Base-by-base conservation (phyloP, 2,888 invertebrate species). In the Thereva unica region DNA sequence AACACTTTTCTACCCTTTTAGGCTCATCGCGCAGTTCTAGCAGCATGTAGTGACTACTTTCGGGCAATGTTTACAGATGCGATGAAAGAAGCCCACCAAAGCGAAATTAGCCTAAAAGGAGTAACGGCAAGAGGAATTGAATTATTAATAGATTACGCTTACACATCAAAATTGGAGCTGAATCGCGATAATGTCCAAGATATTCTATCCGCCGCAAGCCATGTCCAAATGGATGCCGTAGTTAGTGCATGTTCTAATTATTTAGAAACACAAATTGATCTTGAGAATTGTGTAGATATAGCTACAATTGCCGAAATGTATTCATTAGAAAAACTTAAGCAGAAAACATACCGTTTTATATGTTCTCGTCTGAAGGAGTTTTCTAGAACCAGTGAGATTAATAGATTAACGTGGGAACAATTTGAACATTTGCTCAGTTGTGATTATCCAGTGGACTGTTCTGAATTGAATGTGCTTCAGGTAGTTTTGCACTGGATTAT, bases 41-140 rank as follows among this genome's bases (percentile, higher is more conserved):
- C 90, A 3, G 87, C 89, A 38, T 88, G 88, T 74, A 89, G 89
- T 73, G 89, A 89, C 74, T 90, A 89, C 73, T 90, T 90, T 78
- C 83, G 87, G 71, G 89, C 89, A 59, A 89, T 90, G 89, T 90
- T 90, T 74, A 88, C 88, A 0, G 87, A 78, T 71, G 86, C 85
- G 53, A 87, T 90, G 85, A 79, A 84, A 69, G 90, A 90, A 77
- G 84, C 88, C 35, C 81, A 83, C 12, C 85, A 87, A 75, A 84
- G 84, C 64, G 86, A 88, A 76, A 87, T 90, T 5, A 82, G 82
- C 69, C 76, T 90, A 41, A 86, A 87, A 74, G 89, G 89, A 3
- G 85, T 90, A 4, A 85, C 86, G 5, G 86, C 88, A 0, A 83
- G 84, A 47, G 89, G 89, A 12, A 86, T 90, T 76, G 79, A 84